A percentile compares a stretch with the other conserved stretches of the same genome.
Evolutionary conservation across 92 coral and sea anemone genomes (phyloP).

Genomic region (Galaxea fascicularis): DNA sequence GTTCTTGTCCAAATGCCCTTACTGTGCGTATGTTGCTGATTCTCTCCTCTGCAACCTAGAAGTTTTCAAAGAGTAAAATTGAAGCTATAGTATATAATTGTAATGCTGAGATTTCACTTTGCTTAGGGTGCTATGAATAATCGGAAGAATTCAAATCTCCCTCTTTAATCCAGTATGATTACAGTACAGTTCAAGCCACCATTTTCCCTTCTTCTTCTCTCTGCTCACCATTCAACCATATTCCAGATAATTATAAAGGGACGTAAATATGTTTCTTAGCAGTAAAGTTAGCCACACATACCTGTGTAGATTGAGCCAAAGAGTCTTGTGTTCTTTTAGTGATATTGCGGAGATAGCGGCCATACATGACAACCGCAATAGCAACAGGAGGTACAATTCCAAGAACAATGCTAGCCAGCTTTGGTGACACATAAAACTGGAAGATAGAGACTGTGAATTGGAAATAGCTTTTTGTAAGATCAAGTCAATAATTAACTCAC

Average conservation of each 20-base stretch:
- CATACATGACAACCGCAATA: constrained; percentile 88
- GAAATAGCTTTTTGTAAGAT: neutral
- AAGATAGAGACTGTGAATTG: neutral
- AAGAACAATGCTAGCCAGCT: constrained; percentile 88
- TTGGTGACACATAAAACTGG: constrained; percentile 87
- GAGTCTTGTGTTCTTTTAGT: constrained; percentile 89
- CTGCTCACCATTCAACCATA: too few species aligned
- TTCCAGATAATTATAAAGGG: too few species aligned
- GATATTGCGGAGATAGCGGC: constrained; percentile 87
- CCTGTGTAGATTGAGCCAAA: constrained; percentile 91
- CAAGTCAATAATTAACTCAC: too few species aligned
- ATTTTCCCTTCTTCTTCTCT: too few species aligned
- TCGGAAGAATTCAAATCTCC: too few species aligned
- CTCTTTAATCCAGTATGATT: too few species aligned
- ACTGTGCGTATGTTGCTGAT: constrained; percentile 91
- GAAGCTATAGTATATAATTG: too few species aligned
- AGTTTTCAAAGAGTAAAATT: neutral
- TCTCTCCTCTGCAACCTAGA: constrained; percentile 95
- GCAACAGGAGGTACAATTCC: constrained; percentile 96
- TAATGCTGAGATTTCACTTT: too few species aligned
- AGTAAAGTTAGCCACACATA: constrained; percentile 2
- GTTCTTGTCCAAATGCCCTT: constrained; percentile 97
- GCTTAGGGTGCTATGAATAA: too few species aligned
- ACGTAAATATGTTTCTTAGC: too few species aligned
- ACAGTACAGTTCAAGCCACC: too few species aligned